Evolutionary conservation across 2,888 invertebrate species (phyloP).

Genomic region (Stratiomys singularior): DNA sequence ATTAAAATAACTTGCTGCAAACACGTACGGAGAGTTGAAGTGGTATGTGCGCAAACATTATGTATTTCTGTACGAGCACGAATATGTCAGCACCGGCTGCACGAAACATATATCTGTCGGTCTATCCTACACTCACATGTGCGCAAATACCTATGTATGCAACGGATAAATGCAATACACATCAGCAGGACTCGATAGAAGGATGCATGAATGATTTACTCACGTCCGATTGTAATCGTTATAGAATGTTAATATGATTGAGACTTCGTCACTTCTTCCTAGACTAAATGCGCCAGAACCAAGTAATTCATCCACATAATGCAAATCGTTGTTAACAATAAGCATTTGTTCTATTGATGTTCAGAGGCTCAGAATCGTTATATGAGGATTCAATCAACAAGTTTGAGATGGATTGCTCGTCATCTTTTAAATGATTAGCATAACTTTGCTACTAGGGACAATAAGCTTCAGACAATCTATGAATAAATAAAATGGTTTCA

Average conservation of each 20-base stretch:
- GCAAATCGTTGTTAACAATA: not conserved
- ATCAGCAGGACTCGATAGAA: not conserved
- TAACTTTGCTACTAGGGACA: not conserved
- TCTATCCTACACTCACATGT: no score
- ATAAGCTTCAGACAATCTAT: not conserved
- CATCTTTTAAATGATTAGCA: not conserved
- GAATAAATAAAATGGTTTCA: no score
- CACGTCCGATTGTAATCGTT: not conserved
- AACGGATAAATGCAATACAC: not conserved
- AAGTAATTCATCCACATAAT: not conserved
- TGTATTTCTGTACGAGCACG: no score
- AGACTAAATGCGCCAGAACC: not conserved
- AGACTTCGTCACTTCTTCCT: no score
- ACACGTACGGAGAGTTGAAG: no score
- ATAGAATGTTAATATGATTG: not conserved
- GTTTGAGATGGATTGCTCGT: not conserved
- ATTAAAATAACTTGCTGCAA: conserved; percentile 13
- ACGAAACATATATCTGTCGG: no score
- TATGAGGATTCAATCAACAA: not conserved
- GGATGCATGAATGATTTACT: not conserved
- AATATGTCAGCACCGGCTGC: no score
- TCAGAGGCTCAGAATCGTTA: not conserved
- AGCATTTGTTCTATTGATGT: not conserved
- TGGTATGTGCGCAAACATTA: no score
- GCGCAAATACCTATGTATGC: no score